These are phyloP conservation scores for Odontophorus gujanensis DNA, from an alignment of 2,113 vertebrate species.

Conservation along the genomic window DNA sequence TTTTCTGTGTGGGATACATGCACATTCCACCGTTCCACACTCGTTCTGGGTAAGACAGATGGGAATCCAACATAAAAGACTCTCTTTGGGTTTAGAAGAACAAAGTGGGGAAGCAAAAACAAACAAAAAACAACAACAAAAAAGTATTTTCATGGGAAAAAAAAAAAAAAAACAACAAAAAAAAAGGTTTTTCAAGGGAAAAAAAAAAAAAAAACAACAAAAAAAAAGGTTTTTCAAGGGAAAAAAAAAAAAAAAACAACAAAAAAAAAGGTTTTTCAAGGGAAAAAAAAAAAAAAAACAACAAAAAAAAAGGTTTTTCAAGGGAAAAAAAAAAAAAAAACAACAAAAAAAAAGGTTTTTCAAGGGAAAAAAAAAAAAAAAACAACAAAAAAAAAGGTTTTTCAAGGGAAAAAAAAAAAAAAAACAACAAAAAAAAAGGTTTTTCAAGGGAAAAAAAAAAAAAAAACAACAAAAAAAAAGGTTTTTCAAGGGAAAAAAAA, in stretches of 20 bases:
- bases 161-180: neutral
- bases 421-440: neutral
- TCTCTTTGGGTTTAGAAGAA: slow-evolving; percentile 52
- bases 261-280: too few relatives aligned
- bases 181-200: too few relatives aligned
- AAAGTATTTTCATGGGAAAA: slow-evolving; percentile 31
- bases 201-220: neutral
- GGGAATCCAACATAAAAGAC: slow-evolving; percentile 52
- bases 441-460: slow-evolving; percentile 28
- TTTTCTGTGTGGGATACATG: slow-evolving; percentile 50
- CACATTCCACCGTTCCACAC: slow-evolving; percentile 57
- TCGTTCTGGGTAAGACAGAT: slow-evolving; percentile 49
- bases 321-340: neutral
- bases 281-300: neutral
- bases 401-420: slow-evolving; percentile 14
- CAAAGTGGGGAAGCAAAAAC: slow-evolving; percentile 7
- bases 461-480: neutral
- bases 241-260: neutral
- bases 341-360: slow-evolving; percentile 26
- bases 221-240: too few relatives aligned
- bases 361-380: neutral
- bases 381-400: neutral
- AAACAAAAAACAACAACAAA: neutral
- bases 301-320: slow-evolving; percentile 38
- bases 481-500: slow-evolving; percentile 40